Conservation (phyloP, 1,140 invertebrate species). For the Tetragnatha versicolor region DNA sequence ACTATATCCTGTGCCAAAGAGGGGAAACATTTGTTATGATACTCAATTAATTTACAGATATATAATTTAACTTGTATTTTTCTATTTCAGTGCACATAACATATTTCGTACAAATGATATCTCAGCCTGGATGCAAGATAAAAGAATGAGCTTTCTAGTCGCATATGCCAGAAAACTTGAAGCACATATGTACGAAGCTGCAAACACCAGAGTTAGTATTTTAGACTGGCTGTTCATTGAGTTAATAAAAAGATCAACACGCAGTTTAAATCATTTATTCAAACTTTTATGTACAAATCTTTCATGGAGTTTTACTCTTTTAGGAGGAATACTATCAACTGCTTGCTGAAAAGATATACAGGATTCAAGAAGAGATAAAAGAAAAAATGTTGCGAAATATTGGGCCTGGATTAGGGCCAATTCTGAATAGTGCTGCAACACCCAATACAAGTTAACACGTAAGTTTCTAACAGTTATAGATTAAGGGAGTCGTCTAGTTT, state of each 20-base stretch:
- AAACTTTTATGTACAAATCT: background rate
- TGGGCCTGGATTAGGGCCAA: slow-evolving; percentile 62
- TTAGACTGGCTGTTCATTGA: background rate
- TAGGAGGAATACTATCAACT: slow-evolving; percentile 97
- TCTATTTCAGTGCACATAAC: slow-evolving; percentile 83
- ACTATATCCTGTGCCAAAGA: too few relatives aligned
- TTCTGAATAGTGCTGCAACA: slow-evolving; percentile 25
- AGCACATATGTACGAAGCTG: slow-evolving; percentile 99
- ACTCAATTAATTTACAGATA: too few relatives aligned
- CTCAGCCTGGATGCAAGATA: slow-evolving; percentile 89
- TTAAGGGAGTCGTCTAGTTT: too few relatives aligned
- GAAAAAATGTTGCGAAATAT: slow-evolving; percentile 68
- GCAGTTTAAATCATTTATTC: background rate
- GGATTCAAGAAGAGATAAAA: slow-evolving; percentile 97
- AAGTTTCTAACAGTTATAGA: too few relatives aligned
- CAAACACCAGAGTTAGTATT: slow-evolving; percentile 78
- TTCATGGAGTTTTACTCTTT: slow-evolving; percentile 57
- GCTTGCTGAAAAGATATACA: slow-evolving; percentile 98
- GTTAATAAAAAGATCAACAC: background rate
- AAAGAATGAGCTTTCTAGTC: slow-evolving; percentile 96
- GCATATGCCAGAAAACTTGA: slow-evolving; percentile 98
- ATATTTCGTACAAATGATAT: slow-evolving; percentile 98
- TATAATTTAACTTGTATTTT: too few relatives aligned
- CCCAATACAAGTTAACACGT: slow-evolving; percentile 49
- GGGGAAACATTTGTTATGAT: too few relatives aligned